phyloP scores from a whole-genome alignment of 2,113 vertebrate species.

The Anser cygnoides region DNA sequence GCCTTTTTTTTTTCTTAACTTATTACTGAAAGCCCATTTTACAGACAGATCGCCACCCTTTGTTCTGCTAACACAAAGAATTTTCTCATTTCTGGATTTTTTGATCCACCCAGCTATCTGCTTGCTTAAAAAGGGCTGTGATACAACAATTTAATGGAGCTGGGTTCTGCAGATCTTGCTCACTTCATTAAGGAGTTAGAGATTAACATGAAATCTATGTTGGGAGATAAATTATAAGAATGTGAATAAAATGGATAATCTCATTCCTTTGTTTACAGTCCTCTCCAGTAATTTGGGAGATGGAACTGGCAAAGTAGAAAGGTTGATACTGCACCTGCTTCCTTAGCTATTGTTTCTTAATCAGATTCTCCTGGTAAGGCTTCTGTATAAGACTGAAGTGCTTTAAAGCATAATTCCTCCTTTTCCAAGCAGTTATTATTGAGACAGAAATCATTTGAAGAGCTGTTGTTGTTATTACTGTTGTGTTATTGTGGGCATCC shows the following conservation, averaged over 20 bases:
- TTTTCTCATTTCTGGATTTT: conserved; percentile 26
- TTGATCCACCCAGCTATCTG: not conserved
- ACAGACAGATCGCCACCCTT: not conserved
- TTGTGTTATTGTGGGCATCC: not conserved
- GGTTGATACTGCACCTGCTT: conserved; percentile 1
- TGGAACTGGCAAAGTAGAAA: not conserved
- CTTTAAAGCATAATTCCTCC: not conserved
- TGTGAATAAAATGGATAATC: conserved; percentile 31
- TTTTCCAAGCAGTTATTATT: not conserved
- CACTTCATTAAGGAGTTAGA: not conserved
- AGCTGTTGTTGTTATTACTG: not conserved
- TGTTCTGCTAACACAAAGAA: not conserved
- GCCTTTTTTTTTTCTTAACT: not conserved
- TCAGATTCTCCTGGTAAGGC: not conserved
- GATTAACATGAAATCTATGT: conserved; percentile 19
- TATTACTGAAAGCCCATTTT: not conserved
- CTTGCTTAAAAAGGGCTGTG: not conserved
- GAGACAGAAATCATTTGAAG: not conserved
- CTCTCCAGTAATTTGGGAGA: conserved; percentile 8
- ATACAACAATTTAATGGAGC: not conserved
- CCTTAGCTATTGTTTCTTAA: conserved; percentile 11
- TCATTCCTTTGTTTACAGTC: conserved; percentile 16
- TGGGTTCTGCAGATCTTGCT: not conserved
- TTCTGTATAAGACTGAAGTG: not conserved
- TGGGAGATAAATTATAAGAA: not conserved